Evolutionary conservation across 2,113 vertebrate genomes (phyloP), one percentile per base, ranked within the genome.

Genomic region (Pangasianodon gigas): DNA sequence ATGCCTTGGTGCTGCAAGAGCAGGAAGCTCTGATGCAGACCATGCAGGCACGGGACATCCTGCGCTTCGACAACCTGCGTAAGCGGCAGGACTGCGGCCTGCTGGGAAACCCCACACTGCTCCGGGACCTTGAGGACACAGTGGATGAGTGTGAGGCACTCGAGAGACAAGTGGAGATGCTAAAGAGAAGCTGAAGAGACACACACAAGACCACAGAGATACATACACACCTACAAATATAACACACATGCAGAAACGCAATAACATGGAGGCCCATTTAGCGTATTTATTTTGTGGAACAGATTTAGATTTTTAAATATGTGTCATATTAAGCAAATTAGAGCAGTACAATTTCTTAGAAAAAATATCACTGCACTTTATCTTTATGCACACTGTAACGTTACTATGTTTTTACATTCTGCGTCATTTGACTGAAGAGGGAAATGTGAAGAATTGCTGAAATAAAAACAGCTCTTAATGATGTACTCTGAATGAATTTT

Each of bases 41-140:
- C 0, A 97, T 96, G 92, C 95, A 95, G 90, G 93, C 89, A 1
- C 92, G 95, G 2, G 96, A 95, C 87, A 24, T 54, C 4, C 92
- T 98, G 13, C 92, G 95, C 32, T 62, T 37, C 0, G 94, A 96
- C 91, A 97, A 96, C 75, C 3, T 87, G 90, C 92, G 86, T 41
- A 90, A 98, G 80, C 94, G 90, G 4, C 94, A 96, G 91, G 84
- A 90, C 4, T 89, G 93, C 0, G 97, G 97, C 5, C 93, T 98
- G 19, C 95, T 97, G 86, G 97, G 97, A 5, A 95, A 97, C 88
- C 88, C 91, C 19, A 14, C 87, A 0, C 93, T 97, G 18, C 96
- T 98, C 2, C 81, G 24, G 60, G 97, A 98, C 94, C 93, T 96
- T 79, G 97, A 97, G 81, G 93, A 96, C 11, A 96, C 96, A 6